Percentiles rank a stretch among this genome's conserved stretches.
These are phyloP conservation scores for Leucophenga montana DNA, from an alignment of 2,888 invertebrate genomes.

Conservation along the genomic window DNA sequence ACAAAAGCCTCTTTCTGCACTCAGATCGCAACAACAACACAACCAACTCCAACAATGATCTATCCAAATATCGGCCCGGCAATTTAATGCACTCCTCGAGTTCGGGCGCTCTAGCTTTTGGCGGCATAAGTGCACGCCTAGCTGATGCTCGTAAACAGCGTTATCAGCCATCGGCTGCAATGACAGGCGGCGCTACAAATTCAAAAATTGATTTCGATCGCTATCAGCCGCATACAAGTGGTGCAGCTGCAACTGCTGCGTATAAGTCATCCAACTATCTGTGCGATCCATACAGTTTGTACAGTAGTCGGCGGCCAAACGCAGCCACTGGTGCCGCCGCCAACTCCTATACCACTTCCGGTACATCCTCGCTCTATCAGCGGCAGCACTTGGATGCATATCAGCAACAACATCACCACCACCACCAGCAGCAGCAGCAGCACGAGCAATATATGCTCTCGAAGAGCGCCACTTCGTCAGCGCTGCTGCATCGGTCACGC, in stretches of 20 bases:
- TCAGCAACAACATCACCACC: slow-evolving; percentile 54
- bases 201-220: slow-evolving; percentile 45
- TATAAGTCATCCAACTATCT: slow-evolving; percentile 58
- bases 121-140: slow-evolving; percentile 69
- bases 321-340: slow-evolving; percentile 25
- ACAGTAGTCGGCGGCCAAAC: slow-evolving; percentile 34
- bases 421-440: slow-evolving; percentile 54
- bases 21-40: slow-evolving; percentile 61
- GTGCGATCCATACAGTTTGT: slow-evolving; percentile 60
- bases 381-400: slow-evolving; percentile 60
- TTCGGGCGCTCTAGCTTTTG: slow-evolving; percentile 67
- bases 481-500: slow-evolving; percentile 75
- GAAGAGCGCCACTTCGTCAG: slow-evolving; percentile 73
- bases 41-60: slow-evolving; percentile 57
- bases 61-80: slow-evolving; percentile 65
- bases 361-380: slow-evolving; percentile 53
- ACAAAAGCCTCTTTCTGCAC: slow-evolving; percentile 61
- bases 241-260: slow-evolving; percentile 41
- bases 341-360: slow-evolving; percentile 16
- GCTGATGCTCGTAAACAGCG: slow-evolving; percentile 51
- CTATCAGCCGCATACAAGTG: slow-evolving; percentile 58
- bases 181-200: slow-evolving; percentile 41
- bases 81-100: slow-evolving; percentile 68
- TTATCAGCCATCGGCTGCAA: slow-evolving; percentile 54
- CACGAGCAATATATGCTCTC: slow-evolving; percentile 65